Conservation (phyloP, 2,888 invertebrate species). For the Philhelius pedissequus region DNA sequence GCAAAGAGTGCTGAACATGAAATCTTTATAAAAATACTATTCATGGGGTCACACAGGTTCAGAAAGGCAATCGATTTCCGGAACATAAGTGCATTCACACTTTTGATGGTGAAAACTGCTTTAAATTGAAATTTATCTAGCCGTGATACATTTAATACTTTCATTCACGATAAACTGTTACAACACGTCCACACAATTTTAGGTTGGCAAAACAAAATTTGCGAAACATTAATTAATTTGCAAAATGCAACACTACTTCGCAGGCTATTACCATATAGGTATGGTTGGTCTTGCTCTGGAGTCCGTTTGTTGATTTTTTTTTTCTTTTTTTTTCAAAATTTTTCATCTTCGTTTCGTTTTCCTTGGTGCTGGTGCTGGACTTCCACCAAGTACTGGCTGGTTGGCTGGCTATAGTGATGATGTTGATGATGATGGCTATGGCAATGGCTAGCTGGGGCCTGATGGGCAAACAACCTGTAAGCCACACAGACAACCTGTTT, state of each 20-base stretch:
- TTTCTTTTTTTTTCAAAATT: neutral
- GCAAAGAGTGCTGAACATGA: too few relatives aligned
- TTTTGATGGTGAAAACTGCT: too few relatives aligned
- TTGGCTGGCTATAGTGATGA: constrained; percentile 16
- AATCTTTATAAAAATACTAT: too few relatives aligned
- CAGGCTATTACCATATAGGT: neutral
- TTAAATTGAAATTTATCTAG: too few relatives aligned
- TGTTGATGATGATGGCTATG: constrained; percentile 56
- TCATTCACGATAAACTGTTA: too few relatives aligned
- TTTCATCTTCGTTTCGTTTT: constrained; percentile 13
- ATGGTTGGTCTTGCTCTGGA: neutral
- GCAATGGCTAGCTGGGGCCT: constrained; percentile 38
- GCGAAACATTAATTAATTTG: too few relatives aligned
- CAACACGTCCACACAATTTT: too few relatives aligned
- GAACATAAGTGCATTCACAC: too few relatives aligned
- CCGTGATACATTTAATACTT: too few relatives aligned
- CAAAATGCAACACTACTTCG: neutral
- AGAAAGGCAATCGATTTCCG: too few relatives aligned
- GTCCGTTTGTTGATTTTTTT: neutral
- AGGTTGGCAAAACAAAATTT: too few relatives aligned
- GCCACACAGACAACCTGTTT: constrained; percentile 76
- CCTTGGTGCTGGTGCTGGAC: constrained; percentile 38
- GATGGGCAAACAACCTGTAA: constrained; percentile 65
- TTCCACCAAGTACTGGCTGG: neutral
- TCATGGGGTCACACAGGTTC: too few relatives aligned